phyloP scores from a whole-genome alignment of 2,113 vertebrate genomes.

The Labeo rohita region DNA sequence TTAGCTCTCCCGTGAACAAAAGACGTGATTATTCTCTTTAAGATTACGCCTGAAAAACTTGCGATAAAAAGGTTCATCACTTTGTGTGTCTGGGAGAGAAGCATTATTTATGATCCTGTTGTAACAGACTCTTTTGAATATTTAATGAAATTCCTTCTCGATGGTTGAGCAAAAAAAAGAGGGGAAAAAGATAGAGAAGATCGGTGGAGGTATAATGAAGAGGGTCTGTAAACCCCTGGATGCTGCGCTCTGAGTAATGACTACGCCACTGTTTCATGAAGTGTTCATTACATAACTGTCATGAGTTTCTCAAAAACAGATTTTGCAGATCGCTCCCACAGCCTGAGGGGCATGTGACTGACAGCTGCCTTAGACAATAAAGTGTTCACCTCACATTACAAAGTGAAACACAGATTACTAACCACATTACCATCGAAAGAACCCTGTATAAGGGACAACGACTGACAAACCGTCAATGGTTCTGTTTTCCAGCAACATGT shows the following conservation, averaged over 20 bases:
- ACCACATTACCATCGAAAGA: not conserved
- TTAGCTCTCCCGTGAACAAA: conserved; percentile 39
- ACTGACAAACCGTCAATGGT: not conserved
- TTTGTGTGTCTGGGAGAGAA: conserved; percentile 42
- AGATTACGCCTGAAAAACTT: conserved; percentile 48
- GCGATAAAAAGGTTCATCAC: conserved; percentile 50
- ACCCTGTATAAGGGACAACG: not conserved
- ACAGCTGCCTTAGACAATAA: conserved; percentile 7
- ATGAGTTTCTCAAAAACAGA: conserved; percentile 22
- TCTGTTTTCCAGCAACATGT: conserved; percentile 9
- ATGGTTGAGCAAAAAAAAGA: conserved; percentile 24
- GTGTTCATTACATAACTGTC: conserved; percentile 30
- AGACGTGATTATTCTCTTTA: conserved; percentile 36
- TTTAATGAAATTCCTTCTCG: conserved; percentile 51
- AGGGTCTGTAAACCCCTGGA: conserved; percentile 36
- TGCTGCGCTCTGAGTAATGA: conserved; percentile 12
- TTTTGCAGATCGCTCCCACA: not conserved
- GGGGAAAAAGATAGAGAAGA: conserved; percentile 37
- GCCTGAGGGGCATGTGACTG: not conserved
- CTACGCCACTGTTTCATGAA: conserved; percentile 18
- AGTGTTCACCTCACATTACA: not conserved
- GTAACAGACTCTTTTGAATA: conserved; percentile 56
- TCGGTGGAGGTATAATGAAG: conserved; percentile 49
- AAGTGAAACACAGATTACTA: conserved; percentile 12
- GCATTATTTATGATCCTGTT: conserved; percentile 55